Percentiles rank a stretch among this genome's conserved stretches.
Conservation (phyloP, 2,113 vertebrate genomes). For the Cavia aperea region DNA sequence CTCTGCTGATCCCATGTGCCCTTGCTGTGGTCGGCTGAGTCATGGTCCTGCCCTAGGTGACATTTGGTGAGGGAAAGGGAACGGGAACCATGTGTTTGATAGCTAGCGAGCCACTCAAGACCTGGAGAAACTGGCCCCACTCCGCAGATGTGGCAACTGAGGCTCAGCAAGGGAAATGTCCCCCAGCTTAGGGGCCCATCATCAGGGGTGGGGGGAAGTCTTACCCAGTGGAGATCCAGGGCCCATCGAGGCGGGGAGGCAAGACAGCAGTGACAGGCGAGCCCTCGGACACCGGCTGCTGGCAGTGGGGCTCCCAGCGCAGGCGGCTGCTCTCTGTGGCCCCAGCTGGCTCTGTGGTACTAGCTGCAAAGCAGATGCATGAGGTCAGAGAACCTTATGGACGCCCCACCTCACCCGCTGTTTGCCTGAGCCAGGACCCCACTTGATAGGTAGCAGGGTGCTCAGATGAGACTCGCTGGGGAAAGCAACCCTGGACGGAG, state of each 20-base stretch:
- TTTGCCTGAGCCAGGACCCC: background rate
- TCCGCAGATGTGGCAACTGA: too few species aligned
- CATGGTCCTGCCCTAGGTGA: accelerated
- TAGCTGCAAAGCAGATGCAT: conserved; percentile 12
- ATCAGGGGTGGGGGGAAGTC: background rate
- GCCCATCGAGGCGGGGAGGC: conserved; percentile 83
- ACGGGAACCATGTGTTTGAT: background rate
- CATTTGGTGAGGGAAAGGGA: background rate
- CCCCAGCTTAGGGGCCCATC: background rate
- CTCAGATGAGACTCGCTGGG: background rate
- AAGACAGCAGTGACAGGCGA: conserved; percentile 74
- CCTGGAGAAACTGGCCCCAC: accelerated
- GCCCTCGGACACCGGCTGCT: conserved; percentile 75
- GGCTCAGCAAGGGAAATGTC: background rate
- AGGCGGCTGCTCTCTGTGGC: background rate
- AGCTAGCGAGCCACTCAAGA: background rate
- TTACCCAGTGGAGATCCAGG: conserved; percentile 89
- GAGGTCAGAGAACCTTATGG: background rate
- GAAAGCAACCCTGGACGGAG: background rate
- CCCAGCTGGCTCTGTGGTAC: accelerated
- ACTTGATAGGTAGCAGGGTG: background rate
- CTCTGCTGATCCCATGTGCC: accelerated
- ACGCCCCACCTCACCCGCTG: accelerated
- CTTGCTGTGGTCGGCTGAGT: background rate
- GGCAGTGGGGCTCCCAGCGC: conserved; percentile 80